These are phyloP conservation scores for Arrhamphus sclerolepis DNA, from an alignment of 2,797 vertebrate species.

Conservation along the genomic window DNA sequence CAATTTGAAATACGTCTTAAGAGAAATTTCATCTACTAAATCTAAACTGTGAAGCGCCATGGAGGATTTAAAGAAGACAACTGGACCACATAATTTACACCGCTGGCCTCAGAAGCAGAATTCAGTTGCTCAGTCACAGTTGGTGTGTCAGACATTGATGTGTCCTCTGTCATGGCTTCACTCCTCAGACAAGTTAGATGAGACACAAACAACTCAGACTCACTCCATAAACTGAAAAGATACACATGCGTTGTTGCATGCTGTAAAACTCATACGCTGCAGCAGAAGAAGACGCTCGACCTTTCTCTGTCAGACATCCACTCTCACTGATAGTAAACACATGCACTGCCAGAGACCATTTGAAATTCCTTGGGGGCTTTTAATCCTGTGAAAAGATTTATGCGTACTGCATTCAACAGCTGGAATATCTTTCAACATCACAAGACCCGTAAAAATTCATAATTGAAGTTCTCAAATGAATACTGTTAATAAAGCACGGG, in stretches of 20 bases:
- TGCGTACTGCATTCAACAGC: conserved; percentile 33
- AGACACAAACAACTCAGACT: conserved; percentile 8
- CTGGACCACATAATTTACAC: conserved; percentile 12
- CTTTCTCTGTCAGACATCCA: conserved; percentile 14
- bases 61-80: background rate
- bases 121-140: conserved; percentile 24
- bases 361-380: conserved; percentile 32
- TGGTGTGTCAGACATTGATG: conserved; percentile 27
- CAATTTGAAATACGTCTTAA: background rate
- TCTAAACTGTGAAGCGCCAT: conserved; percentile 2
- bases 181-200: conserved; percentile 5
- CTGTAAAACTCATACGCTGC: conserved; percentile 9
- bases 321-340: conserved; percentile 10
- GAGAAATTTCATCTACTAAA: background rate
- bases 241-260: background rate
- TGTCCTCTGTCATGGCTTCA: conserved; percentile 20
- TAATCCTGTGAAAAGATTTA: conserved; percentile 9
- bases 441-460: conserved; percentile 18
- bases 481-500: background rate
- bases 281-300: conserved; percentile 6
- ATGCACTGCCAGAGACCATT: conserved; percentile 26
- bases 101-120: conserved; percentile 45
- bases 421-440: conserved; percentile 42
- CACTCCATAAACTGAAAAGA: conserved; percentile 12
- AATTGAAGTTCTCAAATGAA: conserved; percentile 17